Evolutionary conservation across 2,888 invertebrate genomes (phyloP), one percentile per base, ranked within the genome.

Genomic region (Acanthosoma haemorrhoidale): DNA sequence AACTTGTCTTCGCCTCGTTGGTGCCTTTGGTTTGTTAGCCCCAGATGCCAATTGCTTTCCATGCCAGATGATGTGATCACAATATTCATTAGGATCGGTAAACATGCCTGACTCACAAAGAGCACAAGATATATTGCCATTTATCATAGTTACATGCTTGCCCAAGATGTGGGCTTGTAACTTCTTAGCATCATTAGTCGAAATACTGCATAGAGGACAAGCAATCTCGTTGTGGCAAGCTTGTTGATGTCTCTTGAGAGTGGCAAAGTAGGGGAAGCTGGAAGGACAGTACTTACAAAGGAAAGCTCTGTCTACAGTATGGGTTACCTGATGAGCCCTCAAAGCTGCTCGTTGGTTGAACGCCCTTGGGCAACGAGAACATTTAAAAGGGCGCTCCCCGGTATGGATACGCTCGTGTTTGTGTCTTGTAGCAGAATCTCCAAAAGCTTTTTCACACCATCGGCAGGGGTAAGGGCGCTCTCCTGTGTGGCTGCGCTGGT

Each of bases 341-440:
- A 75, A 69, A 9, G 75, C 75, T 31, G 75, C 75, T 25, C 75
- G 38, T 41, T 75, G 75, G 66, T 75, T 75, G 77, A 85, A 75
- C 31, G 75, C 75, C 25, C 79, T 79, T 11, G 77, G 74, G 73
- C 81, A 81, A n/a, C 77, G 71, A n/a, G 76, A 74, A 73, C 81
- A 82, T 70, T 78, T 77, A 72, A 77, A 81, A 36, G 79, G 79
- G 31, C 77, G 78, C 58, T 80, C 80, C 1, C 77, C 78, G 8
- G 77, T 77, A 72, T 81, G 81, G n/a, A 75, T 75, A 8, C 75
- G 41, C 41, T 75, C 75, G 32, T 75, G 75, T 51, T 75, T 75
- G 57, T 75, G 75, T 11, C 75, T 66, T 1, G 75, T 75, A 4
- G 74, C 75, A 5, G 75, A 75, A 61, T 75, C 75, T 9, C 75